Evolutionary conservation across 2,888 invertebrate genomes (phyloP).

Genomic region (Meliscaeva auricollis): DNA sequence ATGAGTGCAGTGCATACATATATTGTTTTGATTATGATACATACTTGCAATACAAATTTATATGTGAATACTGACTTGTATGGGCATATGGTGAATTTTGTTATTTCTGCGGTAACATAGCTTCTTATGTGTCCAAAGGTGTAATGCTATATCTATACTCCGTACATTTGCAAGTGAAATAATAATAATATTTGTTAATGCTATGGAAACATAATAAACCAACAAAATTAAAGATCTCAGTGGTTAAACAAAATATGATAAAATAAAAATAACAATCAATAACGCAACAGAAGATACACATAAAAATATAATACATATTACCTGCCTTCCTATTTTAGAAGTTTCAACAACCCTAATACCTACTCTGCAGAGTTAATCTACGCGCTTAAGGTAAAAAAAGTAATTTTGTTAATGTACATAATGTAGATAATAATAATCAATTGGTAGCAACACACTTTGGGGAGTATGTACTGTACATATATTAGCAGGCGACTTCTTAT

Average conservation of each 20-base stretch:
- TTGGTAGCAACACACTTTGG: not conserved
- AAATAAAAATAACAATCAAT: slow-evolving; percentile 5
- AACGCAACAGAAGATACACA: slow-evolving; percentile 11
- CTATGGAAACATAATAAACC: slow-evolving; percentile 23
- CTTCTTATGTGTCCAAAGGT: slow-evolving; percentile 23
- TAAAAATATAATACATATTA: not conserved
- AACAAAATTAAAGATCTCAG: slow-evolving; percentile 19
- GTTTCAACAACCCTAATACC: slow-evolving; percentile 35
- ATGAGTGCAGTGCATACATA: not conserved
- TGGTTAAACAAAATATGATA: slow-evolving; percentile 13
- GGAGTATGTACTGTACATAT: no score
- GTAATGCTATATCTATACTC: slow-evolving; percentile 33
- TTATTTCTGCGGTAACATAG: slow-evolving; percentile 51
- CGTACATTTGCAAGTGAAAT: not conserved
- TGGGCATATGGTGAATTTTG: slow-evolving; percentile 25
- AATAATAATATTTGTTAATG: slow-evolving; percentile 32
- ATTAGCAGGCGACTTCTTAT: not conserved
- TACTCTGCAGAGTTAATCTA: slow-evolving; percentile 13
- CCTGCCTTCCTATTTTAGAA: slow-evolving; percentile 15
- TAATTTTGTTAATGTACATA: slow-evolving; percentile 15
- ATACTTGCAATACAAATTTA: slow-evolving; percentile 25
- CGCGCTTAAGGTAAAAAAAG: slow-evolving; percentile 7
- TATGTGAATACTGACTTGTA: slow-evolving; percentile 22
- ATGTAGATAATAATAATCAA: slow-evolving; percentile 1
- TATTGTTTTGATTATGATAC: slow-evolving; percentile 51